Conservation (phyloP, 2,888 invertebrate genomes). For the Protodeltote pygarga region DNA sequence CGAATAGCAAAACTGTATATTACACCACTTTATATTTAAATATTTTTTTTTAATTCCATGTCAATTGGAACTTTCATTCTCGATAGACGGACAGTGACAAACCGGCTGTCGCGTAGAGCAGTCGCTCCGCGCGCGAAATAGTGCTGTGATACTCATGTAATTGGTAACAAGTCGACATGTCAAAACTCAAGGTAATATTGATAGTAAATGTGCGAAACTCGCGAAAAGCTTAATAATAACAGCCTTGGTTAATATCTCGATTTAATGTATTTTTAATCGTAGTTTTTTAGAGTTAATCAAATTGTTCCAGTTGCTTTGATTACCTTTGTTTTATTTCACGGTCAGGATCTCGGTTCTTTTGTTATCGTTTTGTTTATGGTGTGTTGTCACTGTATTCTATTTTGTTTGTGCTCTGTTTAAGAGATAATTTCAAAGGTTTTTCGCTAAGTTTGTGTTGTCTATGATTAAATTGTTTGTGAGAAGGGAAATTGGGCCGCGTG, state of each 20-base stretch:
- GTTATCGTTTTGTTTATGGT: slow-evolving; percentile 13
- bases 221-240: slow-evolving; percentile 41
- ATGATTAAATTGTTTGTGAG: slow-evolving; percentile 5
- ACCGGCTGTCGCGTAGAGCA: slow-evolving; percentile 30
- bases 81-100: slow-evolving; percentile 44
- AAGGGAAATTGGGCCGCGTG: slow-evolving; percentile 16
- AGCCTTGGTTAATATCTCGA: slow-evolving; percentile 36
- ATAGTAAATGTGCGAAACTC: slow-evolving; percentile 52
- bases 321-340: slow-evolving; percentile 33
- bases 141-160: slow-evolving; percentile 52
- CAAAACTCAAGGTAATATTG: slow-evolving; percentile 76
- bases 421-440: slow-evolving; percentile 4
- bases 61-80: slow-evolving; percentile 48
- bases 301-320: slow-evolving; percentile 29
- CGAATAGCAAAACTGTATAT: slow-evolving; percentile 22
- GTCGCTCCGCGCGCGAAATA: slow-evolving; percentile 42
- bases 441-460: background rate
- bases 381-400: slow-evolving; percentile 2
- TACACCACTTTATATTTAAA: slow-evolving; percentile 24
- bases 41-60: slow-evolving; percentile 32
- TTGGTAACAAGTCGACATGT: slow-evolving; percentile 63
- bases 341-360: slow-evolving; percentile 7
- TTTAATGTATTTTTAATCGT: slow-evolving; percentile 43
- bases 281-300: slow-evolving; percentile 30
- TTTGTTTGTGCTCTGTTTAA: slow-evolving; percentile 3